Evolutionary conservation across 2,888 invertebrate species (phyloP).

Genomic region (Gnatocerus cornutus): DNA sequence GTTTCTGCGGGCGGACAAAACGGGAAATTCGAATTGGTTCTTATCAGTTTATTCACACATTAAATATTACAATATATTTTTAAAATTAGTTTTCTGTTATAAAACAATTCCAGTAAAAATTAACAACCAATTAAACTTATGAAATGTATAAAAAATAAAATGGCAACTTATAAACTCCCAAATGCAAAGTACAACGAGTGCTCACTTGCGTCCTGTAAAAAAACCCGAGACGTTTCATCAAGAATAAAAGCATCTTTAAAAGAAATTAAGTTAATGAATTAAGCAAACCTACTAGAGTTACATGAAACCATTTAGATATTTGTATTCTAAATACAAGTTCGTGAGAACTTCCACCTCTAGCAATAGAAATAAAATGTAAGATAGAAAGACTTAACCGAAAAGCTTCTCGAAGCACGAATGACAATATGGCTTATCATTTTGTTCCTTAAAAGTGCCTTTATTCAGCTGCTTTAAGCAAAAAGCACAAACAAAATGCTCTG

Average conservation of each 20-base stretch:
- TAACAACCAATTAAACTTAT: constrained; percentile 40
- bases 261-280: constrained; percentile 33
- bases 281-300: constrained; percentile 30
- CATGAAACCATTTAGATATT: constrained; percentile 31
- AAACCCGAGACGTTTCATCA: constrained; percentile 2
- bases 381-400: constrained; percentile 81
- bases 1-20: neutral
- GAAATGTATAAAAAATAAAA: constrained; percentile 45
- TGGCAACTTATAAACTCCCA: constrained; percentile 36
- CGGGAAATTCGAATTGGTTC: constrained; percentile 8
- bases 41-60: constrained; percentile 46
- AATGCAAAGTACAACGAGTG: constrained; percentile 48
- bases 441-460: constrained; percentile 99
- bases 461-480: constrained; percentile 98
- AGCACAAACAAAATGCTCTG: constrained; percentile 99
- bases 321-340: constrained; percentile 13
- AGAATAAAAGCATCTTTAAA: constrained; percentile 21
- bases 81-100: constrained; percentile 44
- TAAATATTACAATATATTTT: constrained; percentile 34
- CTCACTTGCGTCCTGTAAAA: constrained; percentile 9
- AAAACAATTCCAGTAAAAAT: constrained; percentile 34
- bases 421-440: constrained; percentile 99
- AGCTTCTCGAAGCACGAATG: constrained; percentile 98
- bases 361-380: constrained; percentile 12
- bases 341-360: constrained; percentile 20